A percentile compares a stretch with the other conserved stretches of the same genome.
Evolutionary conservation across 2,113 vertebrate genomes (phyloP).

Genomic region (Melanocharis versteri): DNA sequence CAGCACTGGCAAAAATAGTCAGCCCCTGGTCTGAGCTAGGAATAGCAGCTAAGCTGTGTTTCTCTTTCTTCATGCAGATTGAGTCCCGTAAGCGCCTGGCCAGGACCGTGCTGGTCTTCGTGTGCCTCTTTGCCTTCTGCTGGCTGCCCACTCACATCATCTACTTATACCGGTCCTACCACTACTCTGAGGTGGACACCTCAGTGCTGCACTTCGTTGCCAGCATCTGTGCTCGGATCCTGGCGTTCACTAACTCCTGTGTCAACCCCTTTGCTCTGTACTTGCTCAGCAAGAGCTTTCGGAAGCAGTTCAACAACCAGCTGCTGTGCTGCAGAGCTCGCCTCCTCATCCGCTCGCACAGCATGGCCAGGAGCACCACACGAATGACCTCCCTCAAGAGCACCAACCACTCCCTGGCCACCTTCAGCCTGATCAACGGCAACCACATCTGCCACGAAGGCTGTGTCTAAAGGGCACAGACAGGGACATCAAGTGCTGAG

Average conservation of each 20-base stretch:
- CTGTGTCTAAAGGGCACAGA: constrained; percentile 65
- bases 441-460: constrained; percentile 78
- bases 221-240: constrained; percentile 86
- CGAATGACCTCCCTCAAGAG: constrained; percentile 88
- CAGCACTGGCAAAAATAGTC: background rate
- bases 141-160: constrained; percentile 94
- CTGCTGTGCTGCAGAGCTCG: constrained; percentile 82
- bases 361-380: constrained; percentile 76
- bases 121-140: constrained; percentile 91
- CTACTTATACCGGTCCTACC: constrained; percentile 94
- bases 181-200: constrained; percentile 92
- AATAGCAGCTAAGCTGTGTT: background rate
- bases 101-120: constrained; percentile 93
- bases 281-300: constrained; percentile 91
- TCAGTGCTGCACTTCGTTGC: constrained; percentile 86
- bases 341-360: constrained; percentile 71
- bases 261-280: constrained; percentile 96
- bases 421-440: constrained; percentile 84
- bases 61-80: constrained; percentile 73
- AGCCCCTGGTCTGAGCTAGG: background rate
- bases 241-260: constrained; percentile 95
- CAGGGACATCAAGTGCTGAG: background rate
- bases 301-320: constrained; percentile 93
- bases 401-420: constrained; percentile 84
- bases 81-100: constrained; percentile 93